Base-by-base conservation (phyloP, 1,140 invertebrate species). In the Muscidifurax raptorellus region DNA sequence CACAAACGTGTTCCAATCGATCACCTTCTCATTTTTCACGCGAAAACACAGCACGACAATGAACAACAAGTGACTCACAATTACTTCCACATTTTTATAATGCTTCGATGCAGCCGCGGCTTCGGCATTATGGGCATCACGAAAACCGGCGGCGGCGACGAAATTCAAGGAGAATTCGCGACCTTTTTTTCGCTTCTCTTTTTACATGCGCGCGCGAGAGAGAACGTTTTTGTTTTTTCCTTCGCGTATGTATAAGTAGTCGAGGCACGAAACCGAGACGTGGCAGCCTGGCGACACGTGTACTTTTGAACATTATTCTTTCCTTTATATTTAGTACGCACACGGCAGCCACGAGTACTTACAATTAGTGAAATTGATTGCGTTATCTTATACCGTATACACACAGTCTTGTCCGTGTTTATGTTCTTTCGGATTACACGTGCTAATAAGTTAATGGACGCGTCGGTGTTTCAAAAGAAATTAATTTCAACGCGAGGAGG, bases 61-160 rank as follows among this genome's bases (percentile, higher is more conserved):
- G 36, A 40, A n/a, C 52, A 40, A 66, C 59, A 40, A 79, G n/a
- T 67, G 77, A 66, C 77, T 79, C 77, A 66, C 30, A 25, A 79
- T 79, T 67, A 79, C 32, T 79, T 79, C 47, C 77, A 79, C 77
- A 79, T 36, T 79, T 79, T 66, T 79, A 40, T 40, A 79, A 79
- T 79, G 52, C 52, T 79, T 66, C 77, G 40, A 76, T 47, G 74
- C 74, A 76, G 40, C 0, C 10, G 25, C 27, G 12, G 40, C 40
- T 64, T 76, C n/a, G 15, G n/a, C 32, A 77, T 59, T 59, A 59
- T 64, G 47, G 75, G 28, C 52, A 79, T 79, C 77, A 40, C 59
- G 77, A 79, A 66, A 66, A 32, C 66, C 18, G 5, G 52, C 52
- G 18, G 15, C 22, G 52, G 4, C 44, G 52, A 59, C 47, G 75